Conservation (phyloP, 1,140 invertebrate genomes). For the Branchinecta lindahli region DNA sequence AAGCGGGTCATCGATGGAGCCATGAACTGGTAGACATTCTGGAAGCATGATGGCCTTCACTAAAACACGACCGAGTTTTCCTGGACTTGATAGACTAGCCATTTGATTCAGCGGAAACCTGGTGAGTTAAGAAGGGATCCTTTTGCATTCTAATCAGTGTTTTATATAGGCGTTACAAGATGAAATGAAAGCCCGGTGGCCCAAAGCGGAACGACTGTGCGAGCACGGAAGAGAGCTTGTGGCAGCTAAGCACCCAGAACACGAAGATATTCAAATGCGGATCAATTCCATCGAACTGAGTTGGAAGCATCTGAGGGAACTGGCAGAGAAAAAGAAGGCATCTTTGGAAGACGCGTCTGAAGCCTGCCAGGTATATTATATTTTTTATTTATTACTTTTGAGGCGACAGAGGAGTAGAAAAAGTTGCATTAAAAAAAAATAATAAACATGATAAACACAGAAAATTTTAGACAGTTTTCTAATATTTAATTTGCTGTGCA, state of each 20-base stretch:
- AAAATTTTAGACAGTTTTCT: no score
- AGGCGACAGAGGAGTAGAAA: background rate
- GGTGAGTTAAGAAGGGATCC: no score
- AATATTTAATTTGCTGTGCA: no score
- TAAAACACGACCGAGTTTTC: no score
- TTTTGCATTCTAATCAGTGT: no score
- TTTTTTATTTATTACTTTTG: slow-evolving; percentile 19
- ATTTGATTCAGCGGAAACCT: no score
- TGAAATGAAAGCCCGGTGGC: slow-evolving; percentile 71
- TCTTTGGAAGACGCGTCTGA: slow-evolving; percentile 85
- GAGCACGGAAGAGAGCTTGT: slow-evolving; percentile 56
- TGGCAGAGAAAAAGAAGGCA: slow-evolving; percentile 63
- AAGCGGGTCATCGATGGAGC: no score
- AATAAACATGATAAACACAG: no score
- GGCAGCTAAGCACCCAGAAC: slow-evolving; percentile 53
- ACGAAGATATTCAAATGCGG: slow-evolving; percentile 55
- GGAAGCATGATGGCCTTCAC: no score
- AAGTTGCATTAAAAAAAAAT: no score
- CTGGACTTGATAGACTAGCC: no score
- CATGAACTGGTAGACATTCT: no score
- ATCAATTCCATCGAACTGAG: slow-evolving; percentile 65
- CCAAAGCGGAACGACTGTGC: slow-evolving; percentile 59
- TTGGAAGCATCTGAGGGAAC: slow-evolving; percentile 67
- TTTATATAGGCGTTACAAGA: slow-evolving; percentile 50
- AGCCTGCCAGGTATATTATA: slow-evolving; percentile 54